Percentiles rank a stretch among this genome's conserved stretches.
Evolutionary conservation across 2,113 vertebrate genomes (phyloP).

Genomic region (Sylvietta virens): DNA sequence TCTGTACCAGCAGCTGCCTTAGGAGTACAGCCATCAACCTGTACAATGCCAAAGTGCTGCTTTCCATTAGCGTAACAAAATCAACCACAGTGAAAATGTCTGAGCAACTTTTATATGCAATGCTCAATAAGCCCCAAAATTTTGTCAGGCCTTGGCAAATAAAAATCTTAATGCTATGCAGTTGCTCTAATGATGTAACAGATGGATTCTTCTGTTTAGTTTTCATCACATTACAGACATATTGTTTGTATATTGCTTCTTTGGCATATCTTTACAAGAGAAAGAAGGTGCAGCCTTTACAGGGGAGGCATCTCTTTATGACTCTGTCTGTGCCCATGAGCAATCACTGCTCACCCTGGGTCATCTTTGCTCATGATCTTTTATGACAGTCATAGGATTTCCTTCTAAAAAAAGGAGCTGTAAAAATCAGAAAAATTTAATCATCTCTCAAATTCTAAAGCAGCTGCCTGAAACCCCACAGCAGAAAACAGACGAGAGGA

Average conservation of each 20-base stretch:
- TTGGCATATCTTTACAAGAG: not conserved
- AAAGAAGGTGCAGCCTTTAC: not conserved
- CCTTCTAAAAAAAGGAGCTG: constrained; percentile 18
- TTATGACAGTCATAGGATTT: constrained; percentile 23
- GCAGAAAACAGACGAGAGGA: not conserved
- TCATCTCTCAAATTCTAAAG: not conserved
- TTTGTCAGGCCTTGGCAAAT: not conserved
- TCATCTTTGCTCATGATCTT: not conserved
- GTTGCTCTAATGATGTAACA: not conserved
- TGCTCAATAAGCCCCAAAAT: not conserved
- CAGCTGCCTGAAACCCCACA: not conserved
- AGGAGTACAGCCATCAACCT: not conserved
- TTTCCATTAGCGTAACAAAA: not conserved
- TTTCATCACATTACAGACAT: not conserved
- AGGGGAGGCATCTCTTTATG: not conserved
- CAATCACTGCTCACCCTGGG: not conserved
- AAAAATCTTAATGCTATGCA: not conserved
- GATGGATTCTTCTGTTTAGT: not conserved
- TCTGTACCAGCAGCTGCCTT: not conserved
- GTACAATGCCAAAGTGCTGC: not conserved
- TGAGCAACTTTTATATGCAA: not conserved
- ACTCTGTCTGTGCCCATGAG: not conserved
- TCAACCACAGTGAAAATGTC: not conserved
- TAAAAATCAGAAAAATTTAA: constrained; percentile 2
- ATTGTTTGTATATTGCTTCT: not conserved